phyloP scores from a whole-genome alignment of 2,888 invertebrate species.

The Hydroisotoma schaefferi region DNA sequence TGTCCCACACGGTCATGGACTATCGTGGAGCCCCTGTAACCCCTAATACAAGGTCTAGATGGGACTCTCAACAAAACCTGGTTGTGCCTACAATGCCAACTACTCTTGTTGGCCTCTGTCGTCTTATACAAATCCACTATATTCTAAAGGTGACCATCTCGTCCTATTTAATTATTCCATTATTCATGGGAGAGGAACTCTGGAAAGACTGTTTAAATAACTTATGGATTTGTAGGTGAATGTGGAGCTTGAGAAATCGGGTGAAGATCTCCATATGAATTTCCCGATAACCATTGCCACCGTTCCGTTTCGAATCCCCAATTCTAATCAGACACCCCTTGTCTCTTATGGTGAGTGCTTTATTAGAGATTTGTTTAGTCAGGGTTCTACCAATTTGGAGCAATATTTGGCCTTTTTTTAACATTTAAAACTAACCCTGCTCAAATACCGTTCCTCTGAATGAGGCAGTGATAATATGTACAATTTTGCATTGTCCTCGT shows the following conservation, averaged over 20 bases:
- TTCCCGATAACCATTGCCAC: conserved; percentile 73
- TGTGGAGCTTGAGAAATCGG: conserved; percentile 66
- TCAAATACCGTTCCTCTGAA: too few relatives aligned
- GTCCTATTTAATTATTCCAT: too few relatives aligned
- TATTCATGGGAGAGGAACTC: too few relatives aligned
- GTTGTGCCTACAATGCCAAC: conserved; percentile 72
- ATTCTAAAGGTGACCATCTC: conserved; percentile 67
- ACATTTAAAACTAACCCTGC: too few relatives aligned
- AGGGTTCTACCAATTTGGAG: too few relatives aligned
- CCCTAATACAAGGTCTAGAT: conserved; percentile 61
- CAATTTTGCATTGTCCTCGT: too few relatives aligned
- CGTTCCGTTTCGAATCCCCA: conserved; percentile 67
- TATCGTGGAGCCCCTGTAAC: conserved; percentile 64
- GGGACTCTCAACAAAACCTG: conserved; percentile 64
- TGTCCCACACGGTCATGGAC: conserved; percentile 66
- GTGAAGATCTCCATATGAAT: conserved; percentile 67
- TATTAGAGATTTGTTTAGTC: too few relatives aligned
- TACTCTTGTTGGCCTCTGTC: conserved; percentile 66
- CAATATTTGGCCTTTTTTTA: too few relatives aligned
- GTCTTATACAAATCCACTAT: conserved; percentile 69
- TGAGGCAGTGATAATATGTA: too few relatives aligned
- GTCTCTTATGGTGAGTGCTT: conserved; percentile 66
- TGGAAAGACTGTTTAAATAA: too few relatives aligned
- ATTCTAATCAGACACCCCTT: conserved; percentile 59
- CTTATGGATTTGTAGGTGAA: conserved; percentile 66